Evolutionary conservation across 2,113 vertebrate species (phyloP).

Genomic region (Aegypius monachus): DNA sequence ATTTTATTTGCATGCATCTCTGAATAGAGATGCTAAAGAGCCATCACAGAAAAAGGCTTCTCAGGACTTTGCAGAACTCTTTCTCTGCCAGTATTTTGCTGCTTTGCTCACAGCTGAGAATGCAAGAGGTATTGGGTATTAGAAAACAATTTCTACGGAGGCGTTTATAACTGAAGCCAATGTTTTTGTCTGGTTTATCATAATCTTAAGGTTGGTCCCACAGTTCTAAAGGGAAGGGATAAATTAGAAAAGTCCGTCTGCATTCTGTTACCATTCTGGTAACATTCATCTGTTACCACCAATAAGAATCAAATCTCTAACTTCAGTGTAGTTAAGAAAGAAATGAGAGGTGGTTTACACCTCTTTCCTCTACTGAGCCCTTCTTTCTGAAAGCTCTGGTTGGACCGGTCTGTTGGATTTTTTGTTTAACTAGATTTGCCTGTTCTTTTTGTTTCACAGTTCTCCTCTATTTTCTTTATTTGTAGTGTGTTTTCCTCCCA

Average conservation of each 20-base stretch:
- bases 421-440: background rate
- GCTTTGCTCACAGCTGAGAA: background rate
- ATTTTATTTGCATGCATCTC: background rate
- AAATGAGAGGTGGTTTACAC: background rate
- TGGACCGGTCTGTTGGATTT: background rate
- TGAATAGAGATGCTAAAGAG: background rate
- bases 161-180: background rate
- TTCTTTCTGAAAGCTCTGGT: background rate
- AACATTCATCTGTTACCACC: background rate
- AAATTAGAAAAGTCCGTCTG: background rate
- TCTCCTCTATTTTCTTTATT: background rate
- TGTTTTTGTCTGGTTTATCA: background rate
- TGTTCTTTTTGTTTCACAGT: background rate
- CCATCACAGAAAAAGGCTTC: background rate
- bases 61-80: background rate
- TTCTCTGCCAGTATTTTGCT: background rate
- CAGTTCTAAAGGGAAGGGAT: background rate
- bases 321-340: background rate
- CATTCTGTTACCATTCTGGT: background rate
- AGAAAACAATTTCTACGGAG: background rate
- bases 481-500: background rate
- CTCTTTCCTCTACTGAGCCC: background rate
- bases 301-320: background rate
- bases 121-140: background rate
- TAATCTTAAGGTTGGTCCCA: background rate